Percentiles rank a stretch among this genome's conserved stretches.
Evolutionary conservation across 2,113 vertebrate genomes (phyloP).

Genomic region (Oreotragus oreotragus): DNA sequence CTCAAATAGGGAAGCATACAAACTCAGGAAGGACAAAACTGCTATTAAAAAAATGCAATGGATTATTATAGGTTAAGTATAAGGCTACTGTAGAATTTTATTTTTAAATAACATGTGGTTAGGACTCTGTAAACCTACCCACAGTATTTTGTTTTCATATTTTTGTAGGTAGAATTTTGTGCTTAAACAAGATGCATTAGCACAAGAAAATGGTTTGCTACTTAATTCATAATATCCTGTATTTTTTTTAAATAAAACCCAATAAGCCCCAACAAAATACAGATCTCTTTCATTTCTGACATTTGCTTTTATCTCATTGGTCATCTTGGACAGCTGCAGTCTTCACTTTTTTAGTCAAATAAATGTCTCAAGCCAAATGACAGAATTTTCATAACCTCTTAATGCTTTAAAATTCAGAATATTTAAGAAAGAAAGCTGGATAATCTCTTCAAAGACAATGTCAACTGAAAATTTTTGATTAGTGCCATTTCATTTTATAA

Average conservation of each 20-base stretch:
- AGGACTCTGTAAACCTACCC: neutral
- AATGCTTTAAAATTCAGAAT: neutral
- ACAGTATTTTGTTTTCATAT: neutral
- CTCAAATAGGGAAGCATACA: too few relatives aligned
- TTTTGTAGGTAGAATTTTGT: neutral
- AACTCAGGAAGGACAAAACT: neutral
- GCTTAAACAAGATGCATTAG: neutral
- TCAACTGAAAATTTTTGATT: neutral
- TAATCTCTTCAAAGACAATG: neutral
- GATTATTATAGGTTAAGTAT: neutral
- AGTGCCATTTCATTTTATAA: neutral
- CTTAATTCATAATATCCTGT: neutral
- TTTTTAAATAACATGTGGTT: neutral
- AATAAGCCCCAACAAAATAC: neutral
- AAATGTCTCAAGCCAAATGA: neutral
- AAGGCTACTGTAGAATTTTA: neutral
- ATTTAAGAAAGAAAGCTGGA: neutral
- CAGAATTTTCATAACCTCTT: too few relatives aligned
- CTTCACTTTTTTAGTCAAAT: neutral
- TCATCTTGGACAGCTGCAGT: neutral
- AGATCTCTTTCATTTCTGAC: neutral
- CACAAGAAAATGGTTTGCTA: neutral
- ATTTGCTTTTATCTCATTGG: neutral
- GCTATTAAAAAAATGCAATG: neutral
- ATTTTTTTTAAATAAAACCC: neutral